Evolutionary conservation across 2,797 vertebrate genomes (phyloP), one percentile per base, ranked within the genome.

Genomic region (Tokudaia tokunoshimensis): DNA sequence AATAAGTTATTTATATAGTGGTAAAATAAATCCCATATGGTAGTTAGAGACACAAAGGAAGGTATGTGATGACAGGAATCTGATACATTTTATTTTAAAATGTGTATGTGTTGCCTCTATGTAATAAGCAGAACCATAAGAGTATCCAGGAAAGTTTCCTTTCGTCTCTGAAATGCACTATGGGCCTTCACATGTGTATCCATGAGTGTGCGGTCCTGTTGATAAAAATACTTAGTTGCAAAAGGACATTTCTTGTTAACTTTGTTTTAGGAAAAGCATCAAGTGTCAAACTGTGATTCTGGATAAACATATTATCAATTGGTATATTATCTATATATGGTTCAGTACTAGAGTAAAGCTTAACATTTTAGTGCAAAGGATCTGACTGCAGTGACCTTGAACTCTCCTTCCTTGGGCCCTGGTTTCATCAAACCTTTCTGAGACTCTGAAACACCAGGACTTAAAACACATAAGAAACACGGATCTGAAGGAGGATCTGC

Each of bases 211-310:
- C 31, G 92, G 89, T 75, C 88, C 52, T 80, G 31, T 15, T 93
- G 57, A 22, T 10, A 79, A 63, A 78, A 95, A 41, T 78, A 89
- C 26, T 87, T 92, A 44, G 19, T 76, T 91, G 37, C 80, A 10
- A 55, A 55, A 81, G 74, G 6, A 52, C 37, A 34, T 82, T 91
- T 95, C 29, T 94, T 91, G 9, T 84, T 94, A 72, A 13, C 44
- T 17, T 81, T 81, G 91, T 65, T 72, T 59, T 83, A 89, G 37
- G 65, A 85, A 91, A 84, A 85, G 10, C 10, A 72, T 52, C 67
- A 83, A 57, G 19, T 85, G 65, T 95, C 65, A 89, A 57, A 47
- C 89, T 47, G n/a, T 91, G 61, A 9, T 92, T 95, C 31, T 94
- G 57, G 50, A 34, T 74, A 93, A 92, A 95, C 44, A 31, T 76